Conservation (phyloP, 2,888 invertebrate species). For the Hydrotaea diabolus region DNA sequence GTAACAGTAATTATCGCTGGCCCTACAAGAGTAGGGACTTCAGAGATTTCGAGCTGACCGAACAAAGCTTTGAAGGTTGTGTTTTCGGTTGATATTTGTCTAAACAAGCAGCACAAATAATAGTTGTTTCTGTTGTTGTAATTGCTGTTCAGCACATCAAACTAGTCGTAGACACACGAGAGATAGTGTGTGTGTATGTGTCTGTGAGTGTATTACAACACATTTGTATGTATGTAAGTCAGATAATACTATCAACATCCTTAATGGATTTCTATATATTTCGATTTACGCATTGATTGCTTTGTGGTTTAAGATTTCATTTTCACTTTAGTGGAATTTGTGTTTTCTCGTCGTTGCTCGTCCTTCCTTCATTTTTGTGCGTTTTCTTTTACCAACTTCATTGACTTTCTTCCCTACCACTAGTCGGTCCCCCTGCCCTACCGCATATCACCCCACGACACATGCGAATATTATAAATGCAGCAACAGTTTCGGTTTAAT, state of each 20-base stretch:
- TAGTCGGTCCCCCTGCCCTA: background rate
- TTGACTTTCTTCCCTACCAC: conserved; percentile 15
- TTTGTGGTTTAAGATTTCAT: conserved; percentile 75
- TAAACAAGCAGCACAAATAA: background rate
- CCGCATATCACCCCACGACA: background rate
- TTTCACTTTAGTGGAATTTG: conserved; percentile 69
- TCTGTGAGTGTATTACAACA: conserved; percentile 16
- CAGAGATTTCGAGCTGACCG: background rate
- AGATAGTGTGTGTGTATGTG: background rate
- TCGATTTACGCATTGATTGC: conserved; percentile 75
- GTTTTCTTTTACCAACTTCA: conserved; percentile 39
- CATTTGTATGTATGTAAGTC: conserved; percentile 38
- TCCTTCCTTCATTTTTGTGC: background rate
- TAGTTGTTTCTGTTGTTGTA: conserved; percentile 12
- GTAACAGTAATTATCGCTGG: too few species aligned
- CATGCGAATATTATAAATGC: conserved; percentile 52
- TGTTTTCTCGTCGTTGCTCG: conserved; percentile 28
- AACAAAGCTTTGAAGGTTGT: background rate
- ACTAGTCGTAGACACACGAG: background rate
- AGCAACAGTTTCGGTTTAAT: conserved; percentile 64
- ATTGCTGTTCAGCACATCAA: background rate
- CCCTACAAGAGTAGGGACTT: background rate
- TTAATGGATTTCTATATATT: conserved; percentile 75
- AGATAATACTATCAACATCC: conserved; percentile 74
- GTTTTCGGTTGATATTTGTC: background rate